These are phyloP conservation scores for Lepus timidus DNA, from an alignment of 2,113 vertebrate genomes.

Conservation along the genomic window DNA sequence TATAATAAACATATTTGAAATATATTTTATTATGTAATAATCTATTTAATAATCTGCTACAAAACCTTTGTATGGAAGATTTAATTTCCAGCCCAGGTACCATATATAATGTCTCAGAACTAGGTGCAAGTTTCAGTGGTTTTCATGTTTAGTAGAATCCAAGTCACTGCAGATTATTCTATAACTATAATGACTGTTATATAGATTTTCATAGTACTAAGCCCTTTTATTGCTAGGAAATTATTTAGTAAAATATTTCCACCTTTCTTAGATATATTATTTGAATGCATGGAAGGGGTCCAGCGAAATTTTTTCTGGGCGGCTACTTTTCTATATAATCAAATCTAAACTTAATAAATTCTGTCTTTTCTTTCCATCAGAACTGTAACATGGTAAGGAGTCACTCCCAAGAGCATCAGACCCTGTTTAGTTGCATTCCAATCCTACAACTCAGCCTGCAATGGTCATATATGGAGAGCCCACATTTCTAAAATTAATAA, in stretches of 20 bases:
- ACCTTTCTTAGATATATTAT: not conserved
- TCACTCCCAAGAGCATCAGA: not conserved
- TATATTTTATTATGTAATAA: not conserved
- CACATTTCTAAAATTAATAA: constrained; percentile 5
- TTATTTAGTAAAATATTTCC: not conserved
- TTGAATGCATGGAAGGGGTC: not conserved
- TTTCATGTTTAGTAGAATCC: not conserved
- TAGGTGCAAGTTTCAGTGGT: not conserved
- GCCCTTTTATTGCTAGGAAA: not conserved
- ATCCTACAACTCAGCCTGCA: not conserved
- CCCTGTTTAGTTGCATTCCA: not conserved
- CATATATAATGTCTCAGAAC: not conserved
- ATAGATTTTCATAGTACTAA: not conserved
- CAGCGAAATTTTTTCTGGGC: not conserved
- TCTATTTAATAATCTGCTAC: not conserved
- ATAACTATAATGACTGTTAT: not conserved
- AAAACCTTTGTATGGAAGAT: constrained; percentile 12
- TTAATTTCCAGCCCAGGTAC: not conserved
- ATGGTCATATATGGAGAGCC: not conserved
- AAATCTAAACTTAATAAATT: not conserved
- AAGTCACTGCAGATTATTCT: not conserved
- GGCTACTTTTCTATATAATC: not conserved
- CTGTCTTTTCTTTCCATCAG: not conserved
- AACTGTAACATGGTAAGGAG: not conserved
- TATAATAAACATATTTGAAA: constrained; percentile 33